Evolutionary conservation across 2,888 invertebrate species (phyloP).

Genomic region (Muscina levida): DNA sequence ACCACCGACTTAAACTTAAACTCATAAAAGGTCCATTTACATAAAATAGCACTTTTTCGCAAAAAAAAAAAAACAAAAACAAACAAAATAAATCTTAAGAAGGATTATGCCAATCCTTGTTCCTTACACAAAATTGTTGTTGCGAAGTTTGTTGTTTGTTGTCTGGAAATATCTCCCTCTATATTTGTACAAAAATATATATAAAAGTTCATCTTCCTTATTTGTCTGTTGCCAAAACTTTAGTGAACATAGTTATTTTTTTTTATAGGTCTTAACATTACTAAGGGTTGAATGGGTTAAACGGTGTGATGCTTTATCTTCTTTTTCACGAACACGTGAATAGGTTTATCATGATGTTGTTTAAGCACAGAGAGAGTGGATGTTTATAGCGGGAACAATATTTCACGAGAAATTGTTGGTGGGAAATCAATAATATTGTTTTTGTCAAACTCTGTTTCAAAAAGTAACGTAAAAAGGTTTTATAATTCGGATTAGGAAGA

Average conservation of each 20-base stretch:
- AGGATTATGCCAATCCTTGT: conserved; percentile 58
- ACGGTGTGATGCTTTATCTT: too few species aligned
- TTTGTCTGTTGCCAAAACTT: neutral
- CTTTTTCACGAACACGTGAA: too few species aligned
- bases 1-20: conserved; percentile 35
- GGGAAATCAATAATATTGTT: too few species aligned
- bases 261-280: too few species aligned
- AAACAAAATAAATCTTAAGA: conserved; percentile 60
- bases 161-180: conserved; percentile 1
- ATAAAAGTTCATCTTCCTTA: conserved; percentile 2
- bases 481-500: too few species aligned
- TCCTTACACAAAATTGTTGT: conserved; percentile 28
- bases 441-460: too few species aligned
- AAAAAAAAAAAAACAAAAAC: conserved; percentile 35
- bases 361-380: too few species aligned
- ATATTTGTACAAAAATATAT: conserved; percentile 21
- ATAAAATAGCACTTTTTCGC: conserved; percentile 61
- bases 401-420: too few species aligned
- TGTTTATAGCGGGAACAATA: too few species aligned
- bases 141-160: conserved; percentile 24
- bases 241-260: conserved; percentile 8
- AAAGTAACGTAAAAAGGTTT: too few species aligned
- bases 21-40: conserved; percentile 63
- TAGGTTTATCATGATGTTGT: too few species aligned
- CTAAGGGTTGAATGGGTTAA: too few species aligned